phyloP scores from a whole-genome alignment of 1,140 invertebrate species.

The Bombus haemorrhoidalis region DNA sequence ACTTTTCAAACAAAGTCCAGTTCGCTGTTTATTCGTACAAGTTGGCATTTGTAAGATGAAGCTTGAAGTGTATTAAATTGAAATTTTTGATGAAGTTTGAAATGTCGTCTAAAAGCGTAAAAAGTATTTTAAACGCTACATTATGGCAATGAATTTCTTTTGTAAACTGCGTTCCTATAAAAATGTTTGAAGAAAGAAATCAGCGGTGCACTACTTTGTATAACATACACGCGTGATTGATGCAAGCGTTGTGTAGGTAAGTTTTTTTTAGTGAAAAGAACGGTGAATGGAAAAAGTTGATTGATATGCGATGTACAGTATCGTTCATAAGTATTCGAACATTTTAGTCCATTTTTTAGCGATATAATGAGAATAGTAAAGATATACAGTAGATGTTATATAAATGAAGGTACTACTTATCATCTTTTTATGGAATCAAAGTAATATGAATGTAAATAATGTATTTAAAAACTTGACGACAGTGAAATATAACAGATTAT shows the following conservation, averaged over 20 bases:
- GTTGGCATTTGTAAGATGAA: not conserved
- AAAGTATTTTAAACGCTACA: not conserved
- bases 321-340: not conserved
- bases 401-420: too few relatives aligned
- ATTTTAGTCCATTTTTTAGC: not conserved
- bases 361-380: not conserved
- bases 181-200: not conserved
- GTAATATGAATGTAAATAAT: too few relatives aligned
- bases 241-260: not conserved
- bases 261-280: not conserved
- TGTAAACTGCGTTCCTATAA: not conserved
- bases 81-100: not conserved
- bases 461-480: too few relatives aligned
- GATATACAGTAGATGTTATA: too few relatives aligned
- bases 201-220: not conserved
- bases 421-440: too few relatives aligned
- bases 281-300: not conserved
- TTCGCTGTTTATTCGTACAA: not conserved
- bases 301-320: not conserved
- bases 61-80: not conserved
- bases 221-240: slow-evolving; percentile 5
- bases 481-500: too few relatives aligned
- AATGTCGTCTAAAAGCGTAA: not conserved
- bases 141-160: not conserved
- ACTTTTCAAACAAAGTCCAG: not conserved